Evolutionary conservation across 1,140 invertebrate species (phyloP).

Genomic region (Whitmania pigra): DNA sequence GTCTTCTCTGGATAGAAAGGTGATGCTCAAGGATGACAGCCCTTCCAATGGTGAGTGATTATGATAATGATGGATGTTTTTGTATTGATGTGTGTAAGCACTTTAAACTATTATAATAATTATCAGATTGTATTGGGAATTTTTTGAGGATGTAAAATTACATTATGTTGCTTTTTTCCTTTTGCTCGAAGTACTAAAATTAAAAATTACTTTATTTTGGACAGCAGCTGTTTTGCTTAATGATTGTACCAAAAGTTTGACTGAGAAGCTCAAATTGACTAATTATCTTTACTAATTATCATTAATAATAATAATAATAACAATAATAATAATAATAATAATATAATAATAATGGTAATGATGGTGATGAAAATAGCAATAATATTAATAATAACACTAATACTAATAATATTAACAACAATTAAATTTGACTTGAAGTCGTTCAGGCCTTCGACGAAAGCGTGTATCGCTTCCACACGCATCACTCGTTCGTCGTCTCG

Average conservation of each 20-base stretch:
- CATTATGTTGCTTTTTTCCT: no score
- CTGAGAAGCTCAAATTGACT: background rate
- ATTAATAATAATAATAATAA: background rate
- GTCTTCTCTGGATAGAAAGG: background rate
- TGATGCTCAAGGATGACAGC: background rate
- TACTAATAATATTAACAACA: background rate
- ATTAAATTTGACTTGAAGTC: no score
- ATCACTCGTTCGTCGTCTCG: background rate
- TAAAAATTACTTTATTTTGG: no score
- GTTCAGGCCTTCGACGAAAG: no score
- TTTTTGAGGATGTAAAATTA: no score
- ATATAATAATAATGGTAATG: no score
- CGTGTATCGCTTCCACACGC: background rate
- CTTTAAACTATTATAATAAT: no score
- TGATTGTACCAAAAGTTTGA: background rate
- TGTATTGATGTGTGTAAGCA: background rate
- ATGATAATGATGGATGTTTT: background rate
- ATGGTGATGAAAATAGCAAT: background rate
- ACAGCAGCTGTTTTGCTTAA: background rate
- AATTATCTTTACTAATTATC: background rate
- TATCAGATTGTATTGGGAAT: no score
- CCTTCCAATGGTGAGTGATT: background rate
- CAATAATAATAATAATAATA: no score
- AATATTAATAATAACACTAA: no score
- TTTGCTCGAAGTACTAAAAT: no score